Conservation (phyloP, 2,888 invertebrate genomes). For the Ectobius pallidus region DNA sequence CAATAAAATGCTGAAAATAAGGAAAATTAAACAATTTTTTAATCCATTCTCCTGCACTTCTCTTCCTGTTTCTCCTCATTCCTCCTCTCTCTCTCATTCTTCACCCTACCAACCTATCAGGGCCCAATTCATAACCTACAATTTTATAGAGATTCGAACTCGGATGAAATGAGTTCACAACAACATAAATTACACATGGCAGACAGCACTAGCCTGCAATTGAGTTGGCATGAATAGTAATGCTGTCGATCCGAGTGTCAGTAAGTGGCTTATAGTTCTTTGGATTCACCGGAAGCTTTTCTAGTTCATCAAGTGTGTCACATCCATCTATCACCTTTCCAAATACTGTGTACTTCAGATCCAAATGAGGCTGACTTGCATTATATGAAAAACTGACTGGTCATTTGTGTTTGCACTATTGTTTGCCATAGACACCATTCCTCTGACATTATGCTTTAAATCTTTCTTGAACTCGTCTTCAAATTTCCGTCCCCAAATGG, state of each 20-base stretch:
- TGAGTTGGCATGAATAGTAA: constrained; percentile 98
- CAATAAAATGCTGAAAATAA: too few relatives aligned
- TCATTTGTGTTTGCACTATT: constrained; percentile 98
- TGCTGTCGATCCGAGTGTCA: constrained; percentile 84
- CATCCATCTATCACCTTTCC: constrained; percentile 97
- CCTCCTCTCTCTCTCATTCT: too few relatives aligned
- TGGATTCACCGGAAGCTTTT: constrained; percentile 92
- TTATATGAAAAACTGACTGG: constrained; percentile 96
- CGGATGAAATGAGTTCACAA: too few relatives aligned
- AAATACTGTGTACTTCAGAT: constrained; percentile 96
- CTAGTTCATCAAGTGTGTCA: constrained; percentile 93
- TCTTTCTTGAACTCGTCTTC: constrained; percentile 97
- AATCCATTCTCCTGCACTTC: too few relatives aligned
- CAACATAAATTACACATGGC: too few relatives aligned
- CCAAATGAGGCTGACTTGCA: constrained; percentile 94
- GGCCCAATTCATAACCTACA: too few relatives aligned
- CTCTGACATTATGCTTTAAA: constrained; percentile 89
- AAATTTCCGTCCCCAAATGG: constrained; percentile 96
- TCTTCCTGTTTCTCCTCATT: too few relatives aligned
- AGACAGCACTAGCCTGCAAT: constrained; percentile 88
- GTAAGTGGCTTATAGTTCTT: constrained; percentile 88
- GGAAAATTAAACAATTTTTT: too few relatives aligned
- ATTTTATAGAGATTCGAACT: too few relatives aligned
- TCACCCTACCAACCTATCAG: too few relatives aligned
- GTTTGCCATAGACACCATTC: constrained; percentile 96